Evolutionary conservation across 2,888 invertebrate species (phyloP), one percentile per base, ranked within the genome.

Genomic region (Coleophora flavipennella): DNA sequence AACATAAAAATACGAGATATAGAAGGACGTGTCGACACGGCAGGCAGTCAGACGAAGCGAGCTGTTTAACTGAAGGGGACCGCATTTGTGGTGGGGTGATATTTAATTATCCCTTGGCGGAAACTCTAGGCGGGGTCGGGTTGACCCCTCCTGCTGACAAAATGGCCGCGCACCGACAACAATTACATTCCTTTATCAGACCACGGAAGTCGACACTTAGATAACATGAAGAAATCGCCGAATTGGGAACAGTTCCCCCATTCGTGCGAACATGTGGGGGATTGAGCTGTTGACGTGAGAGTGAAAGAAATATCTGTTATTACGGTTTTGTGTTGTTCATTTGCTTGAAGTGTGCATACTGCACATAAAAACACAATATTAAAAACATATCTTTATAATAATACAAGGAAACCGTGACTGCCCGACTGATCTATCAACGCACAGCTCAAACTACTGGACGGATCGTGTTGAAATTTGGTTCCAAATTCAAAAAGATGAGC

Each of bases 121-220:
- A 81, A 81, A 74, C 60, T 68, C 66, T 51, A 81, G 84, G 84
- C 83, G 84, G 83, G 78, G 71, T 79, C 80, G 62, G 47, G 54
- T 59, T 80, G 79, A 81, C 81, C 83, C 83, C 80, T 73, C 83
- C 83, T 78, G 80, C 63, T 55, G 64, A 66, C 78, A 84, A 83
- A 79, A 83, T 83, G 83, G 83, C 83, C 64, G 81, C 69, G 66
- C 53, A 57, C 60, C 62, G 67, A 4, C 20, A 67, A 78, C 78
- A 79, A 78, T 81, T 73, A 76, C 67, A 66, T 62, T 66, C 63
- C 60, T 72, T 73, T 67, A 68, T 62, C 59, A 65, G 62, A 53
- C 49, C 53, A 48, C 60, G 67, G 67, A 73, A 69, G 63, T 68
- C 57, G 45, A 53, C 60, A 65, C 61, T 69, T 58, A 55, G 54